Evolutionary conservation across 1,140 invertebrate genomes (phyloP), one percentile per base, ranked within the genome.

Genomic region (Sminthurinus signatus): DNA sequence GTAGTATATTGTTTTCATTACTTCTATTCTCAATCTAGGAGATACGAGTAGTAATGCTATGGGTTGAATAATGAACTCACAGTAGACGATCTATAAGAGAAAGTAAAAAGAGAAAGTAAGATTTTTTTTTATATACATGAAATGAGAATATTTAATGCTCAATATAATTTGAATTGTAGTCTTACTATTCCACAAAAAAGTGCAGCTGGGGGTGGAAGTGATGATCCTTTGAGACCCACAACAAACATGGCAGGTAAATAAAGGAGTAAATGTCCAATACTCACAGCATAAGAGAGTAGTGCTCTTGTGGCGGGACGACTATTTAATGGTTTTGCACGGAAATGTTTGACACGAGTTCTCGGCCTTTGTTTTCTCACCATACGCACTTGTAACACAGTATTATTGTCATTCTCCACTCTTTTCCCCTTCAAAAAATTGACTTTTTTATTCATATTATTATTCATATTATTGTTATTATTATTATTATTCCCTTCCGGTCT

Each of bases 61-160:
- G 1, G 74, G 73, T 57, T 75, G 74, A 17, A 75, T 68, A 25
- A 75, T 57, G 61, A 75, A 75, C 65, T 75, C 75, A 28, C 70
- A 72, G 61, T 75, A 75, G 25, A 75, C 74, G 29, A 75, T n/a
- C n/a, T n/a, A n/a, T n/a, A n/a, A n/a, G n/a, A n/a, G n/a, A n/a
- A n/a, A n/a, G 55, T 73, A 74, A 51, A 63, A 59, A 19, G 46
- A 8, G 8, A 50, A 50, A 50, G 21, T 50, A 50, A 50, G 8
- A 50, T 10, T 12, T 12, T 50, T 10, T 19, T 12, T 19, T 50
- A 10, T 50, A 50, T 50, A n/a, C n/a, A n/a, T n/a, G n/a, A n/a
- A n/a, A n/a, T n/a, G n/a, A n/a, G n/a, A n/a, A n/a, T n/a, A n/a
- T n/a, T n/a, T n/a, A n/a, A n/a, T n/a, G n/a, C n/a, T n/a, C n/a